Conservation (phyloP, 2,888 invertebrate species). For the Latrodectus hesperus region DNA sequence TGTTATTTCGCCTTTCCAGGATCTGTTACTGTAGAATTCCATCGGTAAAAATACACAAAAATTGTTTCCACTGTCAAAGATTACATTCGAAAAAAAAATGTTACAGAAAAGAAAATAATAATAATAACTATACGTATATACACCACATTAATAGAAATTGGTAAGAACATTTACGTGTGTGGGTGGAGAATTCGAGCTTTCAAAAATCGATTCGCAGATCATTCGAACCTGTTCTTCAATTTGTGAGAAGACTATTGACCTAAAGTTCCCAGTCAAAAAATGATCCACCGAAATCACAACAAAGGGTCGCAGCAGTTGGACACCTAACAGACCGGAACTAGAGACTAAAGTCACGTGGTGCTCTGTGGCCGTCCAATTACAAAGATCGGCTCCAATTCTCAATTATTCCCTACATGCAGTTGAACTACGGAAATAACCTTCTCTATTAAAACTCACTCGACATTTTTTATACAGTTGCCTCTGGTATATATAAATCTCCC, state of each 20-base stretch:
- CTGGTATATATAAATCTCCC: conserved; percentile 14
- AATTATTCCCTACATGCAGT: conserved; percentile 35
- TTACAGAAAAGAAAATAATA: too few relatives aligned
- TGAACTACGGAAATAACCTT: conserved; percentile 24
- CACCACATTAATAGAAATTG: too few relatives aligned
- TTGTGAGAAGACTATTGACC: conserved; percentile 44
- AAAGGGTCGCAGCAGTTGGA: conserved; percentile 24
- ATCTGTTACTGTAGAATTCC: too few relatives aligned
- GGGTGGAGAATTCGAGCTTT: not conserved
- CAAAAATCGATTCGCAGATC: not conserved
- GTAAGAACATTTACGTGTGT: not conserved
- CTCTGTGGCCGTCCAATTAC: conserved; percentile 45
- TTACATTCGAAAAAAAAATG: too few relatives aligned
- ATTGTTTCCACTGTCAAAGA: too few relatives aligned
- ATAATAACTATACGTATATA: too few relatives aligned
- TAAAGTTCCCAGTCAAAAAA: conserved; percentile 40
- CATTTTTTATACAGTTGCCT: not conserved
- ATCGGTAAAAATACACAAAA: too few relatives aligned
- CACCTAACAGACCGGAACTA: conserved; percentile 55
- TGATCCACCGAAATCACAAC: conserved; percentile 9
- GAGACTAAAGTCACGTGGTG: conserved; percentile 43
- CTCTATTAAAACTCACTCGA: not conserved
- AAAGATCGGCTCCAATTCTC: conserved; percentile 12
- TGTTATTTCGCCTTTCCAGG: too few relatives aligned
- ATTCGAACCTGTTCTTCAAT: conserved; percentile 26